These are phyloP conservation scores for Chironomus tentans DNA, from an alignment of 2,888 invertebrate genomes.

Conservation along the genomic window DNA sequence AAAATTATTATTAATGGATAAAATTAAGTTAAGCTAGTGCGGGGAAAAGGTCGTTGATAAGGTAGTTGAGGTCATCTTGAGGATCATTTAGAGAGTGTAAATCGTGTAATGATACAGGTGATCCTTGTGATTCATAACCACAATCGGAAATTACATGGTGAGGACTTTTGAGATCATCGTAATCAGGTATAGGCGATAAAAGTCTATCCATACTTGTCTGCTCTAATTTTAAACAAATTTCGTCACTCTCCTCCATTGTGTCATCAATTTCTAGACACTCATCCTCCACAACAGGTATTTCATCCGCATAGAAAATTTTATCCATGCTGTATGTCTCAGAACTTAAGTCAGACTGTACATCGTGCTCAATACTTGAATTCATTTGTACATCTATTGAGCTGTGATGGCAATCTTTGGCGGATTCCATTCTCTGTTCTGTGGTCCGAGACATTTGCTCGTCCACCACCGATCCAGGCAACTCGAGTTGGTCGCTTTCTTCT, in stretches of 20 bases:
- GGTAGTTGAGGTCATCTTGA: constrained; percentile 55
- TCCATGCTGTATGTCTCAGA: constrained; percentile 6
- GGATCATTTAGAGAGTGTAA: not conserved
- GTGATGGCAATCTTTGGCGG: constrained; percentile 50
- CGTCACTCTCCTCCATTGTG: constrained; percentile 33
- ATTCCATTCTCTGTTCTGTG: constrained; percentile 76
- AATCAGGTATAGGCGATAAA: constrained; percentile 30
- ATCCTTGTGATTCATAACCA: constrained; percentile 58
- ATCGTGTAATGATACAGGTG: constrained; percentile 39
- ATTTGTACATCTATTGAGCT: constrained; percentile 40
- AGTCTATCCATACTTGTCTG: constrained; percentile 30
- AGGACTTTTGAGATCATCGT: constrained; percentile 28
- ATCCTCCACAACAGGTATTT: constrained; percentile 45
- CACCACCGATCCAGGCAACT: constrained; percentile 65
- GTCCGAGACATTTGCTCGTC: constrained; percentile 45
- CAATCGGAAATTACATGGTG: constrained; percentile 46
- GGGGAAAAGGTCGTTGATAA: constrained; percentile 69
- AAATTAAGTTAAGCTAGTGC: constrained; percentile 48
- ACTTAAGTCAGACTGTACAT: not conserved
- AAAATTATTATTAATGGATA: not conserved
- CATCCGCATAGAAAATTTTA: constrained; percentile 45
- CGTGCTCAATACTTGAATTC: not conserved
- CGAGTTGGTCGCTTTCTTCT: constrained; percentile 43
- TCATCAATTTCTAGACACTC: constrained; percentile 38
- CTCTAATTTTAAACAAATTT: constrained; percentile 32